A percentile compares a stretch with the other conserved stretches of the same genome.
Conservation (phyloP, 2,888 invertebrate species). For the Cenopis cana region DNA sequence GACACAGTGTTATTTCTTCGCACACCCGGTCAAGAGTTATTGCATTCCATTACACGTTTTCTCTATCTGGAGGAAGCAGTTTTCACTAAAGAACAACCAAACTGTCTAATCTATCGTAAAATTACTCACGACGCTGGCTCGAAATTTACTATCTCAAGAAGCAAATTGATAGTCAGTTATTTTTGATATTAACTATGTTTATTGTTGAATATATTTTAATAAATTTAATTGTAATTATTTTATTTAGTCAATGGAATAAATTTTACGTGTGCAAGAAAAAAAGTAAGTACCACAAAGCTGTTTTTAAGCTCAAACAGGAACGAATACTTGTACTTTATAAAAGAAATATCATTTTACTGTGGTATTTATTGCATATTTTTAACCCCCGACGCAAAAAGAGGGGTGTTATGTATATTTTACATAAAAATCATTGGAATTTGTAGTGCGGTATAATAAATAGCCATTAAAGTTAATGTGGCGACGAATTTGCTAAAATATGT, state of each 20-base stretch:
- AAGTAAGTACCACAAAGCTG: too few relatives aligned
- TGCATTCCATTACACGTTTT: slow-evolving; percentile 85
- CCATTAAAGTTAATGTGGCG: slow-evolving; percentile 21
- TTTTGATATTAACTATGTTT: background rate
- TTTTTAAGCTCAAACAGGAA: too few relatives aligned
- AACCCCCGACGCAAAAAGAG: too few relatives aligned
- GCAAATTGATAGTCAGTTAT: slow-evolving; percentile 19
- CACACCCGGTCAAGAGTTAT: slow-evolving; percentile 86
- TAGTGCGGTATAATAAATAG: slow-evolving; percentile 8
- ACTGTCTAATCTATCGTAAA: slow-evolving; percentile 74
- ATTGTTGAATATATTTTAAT: background rate
- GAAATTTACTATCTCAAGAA: slow-evolving; percentile 24
- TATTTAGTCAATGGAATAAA: too few relatives aligned
- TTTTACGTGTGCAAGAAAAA: too few relatives aligned
- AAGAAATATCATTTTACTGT: too few relatives aligned
- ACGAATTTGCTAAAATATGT: slow-evolving; percentile 23
- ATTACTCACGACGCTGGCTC: slow-evolving; percentile 34
- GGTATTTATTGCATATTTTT: too few relatives aligned
- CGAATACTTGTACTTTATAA: too few relatives aligned
- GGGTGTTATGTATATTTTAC: too few relatives aligned
- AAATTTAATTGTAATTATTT: too few relatives aligned
- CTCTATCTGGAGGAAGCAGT: slow-evolving; percentile 85
- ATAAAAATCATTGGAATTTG: background rate
- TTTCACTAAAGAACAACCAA: slow-evolving; percentile 82
- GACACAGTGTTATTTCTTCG: slow-evolving; percentile 85